Conservation (phyloP, 2,797 vertebrate genomes). For the Xenentodon cancila region DNA sequence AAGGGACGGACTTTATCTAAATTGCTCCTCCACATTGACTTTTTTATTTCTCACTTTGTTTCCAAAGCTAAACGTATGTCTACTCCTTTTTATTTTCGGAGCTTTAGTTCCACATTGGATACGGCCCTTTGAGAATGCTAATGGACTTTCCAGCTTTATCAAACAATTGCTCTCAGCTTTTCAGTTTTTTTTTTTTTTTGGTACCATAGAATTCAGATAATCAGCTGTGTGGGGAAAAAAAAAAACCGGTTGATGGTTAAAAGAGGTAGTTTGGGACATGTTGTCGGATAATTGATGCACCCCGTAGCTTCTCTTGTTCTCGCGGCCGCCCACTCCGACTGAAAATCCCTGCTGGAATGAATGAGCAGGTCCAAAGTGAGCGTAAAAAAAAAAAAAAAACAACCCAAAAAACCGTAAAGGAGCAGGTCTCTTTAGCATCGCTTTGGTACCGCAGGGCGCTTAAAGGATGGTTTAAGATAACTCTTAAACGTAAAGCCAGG, state of each 20-base stretch:
- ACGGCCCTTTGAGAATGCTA: slow-evolving; percentile 50
- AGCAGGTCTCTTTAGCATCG: slow-evolving; percentile 42
- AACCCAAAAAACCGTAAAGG: slow-evolving; percentile 24
- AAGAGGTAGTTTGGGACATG: slow-evolving; percentile 58
- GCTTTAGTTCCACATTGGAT: slow-evolving; percentile 43
- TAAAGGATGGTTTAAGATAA: slow-evolving; percentile 44
- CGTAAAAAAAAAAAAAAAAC: too few relatives aligned
- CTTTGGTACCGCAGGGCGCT: slow-evolving; percentile 34
- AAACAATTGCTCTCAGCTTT: slow-evolving; percentile 55
- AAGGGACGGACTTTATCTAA: slow-evolving; percentile 61
- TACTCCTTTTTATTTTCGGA: slow-evolving; percentile 40
- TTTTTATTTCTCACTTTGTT: slow-evolving; percentile 45
- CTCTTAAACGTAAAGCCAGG: slow-evolving; percentile 33
- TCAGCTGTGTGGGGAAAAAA: slow-evolving; percentile 41
- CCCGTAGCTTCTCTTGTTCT: slow-evolving; percentile 67
- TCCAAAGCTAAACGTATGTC: slow-evolving; percentile 36
- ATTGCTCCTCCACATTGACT: slow-evolving; percentile 51
- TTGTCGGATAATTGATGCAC: slow-evolving; percentile 79
- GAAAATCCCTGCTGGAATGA: slow-evolving; percentile 66
- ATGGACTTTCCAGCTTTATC: slow-evolving; percentile 57
- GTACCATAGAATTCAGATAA: slow-evolving; percentile 62
- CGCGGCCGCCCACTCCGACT: slow-evolving; percentile 64
- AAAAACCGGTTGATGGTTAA: slow-evolving; percentile 63
- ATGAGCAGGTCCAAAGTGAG: slow-evolving; percentile 61
- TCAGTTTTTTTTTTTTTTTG: slow-evolving; percentile 5